A percentile compares a stretch with the other conserved stretches of the same genome.
Conservation (phyloP, 2,888 invertebrate species). For the Itoplectis maculator region DNA sequence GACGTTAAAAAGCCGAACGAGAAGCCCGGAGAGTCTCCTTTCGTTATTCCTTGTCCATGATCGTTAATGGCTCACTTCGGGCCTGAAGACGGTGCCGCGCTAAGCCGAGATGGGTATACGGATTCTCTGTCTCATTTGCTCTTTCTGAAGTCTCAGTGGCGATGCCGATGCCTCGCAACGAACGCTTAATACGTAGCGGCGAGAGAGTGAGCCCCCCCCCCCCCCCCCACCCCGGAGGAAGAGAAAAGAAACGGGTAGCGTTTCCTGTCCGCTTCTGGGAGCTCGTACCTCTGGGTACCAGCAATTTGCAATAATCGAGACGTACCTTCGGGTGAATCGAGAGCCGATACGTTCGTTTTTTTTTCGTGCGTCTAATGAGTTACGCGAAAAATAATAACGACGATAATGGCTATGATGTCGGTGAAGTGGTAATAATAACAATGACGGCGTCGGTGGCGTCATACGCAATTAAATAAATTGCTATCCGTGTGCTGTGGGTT, state of each 20-base stretch:
- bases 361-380: constrained; percentile 57
- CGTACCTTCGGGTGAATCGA: constrained; percentile 34
- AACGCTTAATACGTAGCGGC: constrained; percentile 11
- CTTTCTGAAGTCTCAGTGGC: constrained; percentile 28
- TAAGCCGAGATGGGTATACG: not conserved
- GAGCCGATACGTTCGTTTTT: constrained; percentile 9
- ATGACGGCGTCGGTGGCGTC: not conserved
- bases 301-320: constrained; percentile 60
- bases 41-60: constrained; percentile 51
- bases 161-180: constrained; percentile 25
- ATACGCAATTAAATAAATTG: constrained; percentile 55
- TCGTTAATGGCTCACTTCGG: constrained; percentile 62
- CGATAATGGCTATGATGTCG: constrained; percentile 14
- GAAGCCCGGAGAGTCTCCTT: constrained; percentile 14
- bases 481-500: not conserved
- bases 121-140: constrained; percentile 1
- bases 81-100: not conserved
- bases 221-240: constrained; percentile 50
- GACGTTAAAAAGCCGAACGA: constrained; percentile 41
- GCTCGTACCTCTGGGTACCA: constrained; percentile 15
- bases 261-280: constrained; percentile 39
- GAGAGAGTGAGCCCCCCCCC: no score
- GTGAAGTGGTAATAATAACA: constrained; percentile 11
- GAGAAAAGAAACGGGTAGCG: constrained; percentile 43
- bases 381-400: constrained; percentile 50